Base-by-base conservation (phyloP, 2,113 vertebrate genomes). In the Coreoperca whiteheadi region DNA sequence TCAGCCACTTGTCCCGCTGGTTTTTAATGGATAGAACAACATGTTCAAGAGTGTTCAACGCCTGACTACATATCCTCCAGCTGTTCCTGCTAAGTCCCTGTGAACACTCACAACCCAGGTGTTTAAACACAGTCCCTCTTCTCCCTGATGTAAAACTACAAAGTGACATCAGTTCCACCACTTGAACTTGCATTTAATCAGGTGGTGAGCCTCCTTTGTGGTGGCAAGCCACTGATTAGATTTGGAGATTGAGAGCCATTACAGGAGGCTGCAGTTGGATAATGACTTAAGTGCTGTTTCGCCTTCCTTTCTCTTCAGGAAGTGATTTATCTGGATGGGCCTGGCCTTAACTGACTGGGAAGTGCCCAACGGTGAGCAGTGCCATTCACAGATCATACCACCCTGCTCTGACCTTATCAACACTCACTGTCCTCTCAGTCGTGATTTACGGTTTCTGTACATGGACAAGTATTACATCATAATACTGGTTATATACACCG, bases 261-360 rank as follows among this genome's bases (percentile, higher is more conserved):
- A 91, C 72, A 68, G 76, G 77, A 90, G 74, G 83, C 83, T 79
- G 87, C 77, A 61, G 90, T 53, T 74, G 70, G 88, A 83, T 94
- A 92, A 91, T 92, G 91, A 92, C 91, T 93, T 92, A 90, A 92
- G 93, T 92, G 92, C 89, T 87, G 89, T 67, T 92, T 87, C 8
- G 82, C 87, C 81, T 91, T 88, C 81, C 91, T 80, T 87, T 90
- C 83, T 87, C 77, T 68, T 43, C 81, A 92, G 88, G 94, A 93
- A 91, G 89, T 79, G 79, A 92, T 93, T 92, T 86, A 92, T 94
- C 88, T 81, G 84, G 88, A 87, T 67, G n/a, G 87, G 56, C 60
- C 43, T 6, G 72, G 81, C 82, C 87, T 85, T 72, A 64, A 70
- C 74, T 71, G 83, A 84, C 77, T 73, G 75, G 54, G 77, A 86